phyloP scores from a whole-genome alignment of 2,113 vertebrate species.

The Etheostoma spectabile region DNA sequence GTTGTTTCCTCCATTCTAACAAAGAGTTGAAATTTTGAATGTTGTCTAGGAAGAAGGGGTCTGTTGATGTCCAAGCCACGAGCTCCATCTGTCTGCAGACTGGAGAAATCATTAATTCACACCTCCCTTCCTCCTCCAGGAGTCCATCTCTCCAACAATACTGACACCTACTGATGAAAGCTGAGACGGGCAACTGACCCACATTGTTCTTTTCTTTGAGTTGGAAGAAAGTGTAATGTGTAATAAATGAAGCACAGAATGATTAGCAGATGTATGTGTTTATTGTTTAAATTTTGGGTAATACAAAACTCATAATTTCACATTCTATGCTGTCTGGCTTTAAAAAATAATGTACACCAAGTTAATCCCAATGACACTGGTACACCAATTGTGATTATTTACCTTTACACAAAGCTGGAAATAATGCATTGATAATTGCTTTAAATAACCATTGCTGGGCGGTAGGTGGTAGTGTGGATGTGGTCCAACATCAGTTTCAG shows the following conservation, averaged over 20 bases:
- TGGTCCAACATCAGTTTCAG: no score
- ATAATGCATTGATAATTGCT: no score
- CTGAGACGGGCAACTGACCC: not conserved
- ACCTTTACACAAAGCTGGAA: no score
- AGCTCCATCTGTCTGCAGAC: constrained; percentile 73
- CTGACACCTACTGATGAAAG: constrained; percentile 64
- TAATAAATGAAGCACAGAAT: not conserved
- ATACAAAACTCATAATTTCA: not conserved
- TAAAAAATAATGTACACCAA: not conserved
- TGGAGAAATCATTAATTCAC: constrained; percentile 26
- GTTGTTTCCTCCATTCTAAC: constrained; percentile 35
- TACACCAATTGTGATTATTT: not conserved
- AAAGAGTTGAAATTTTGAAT: constrained; percentile 19
- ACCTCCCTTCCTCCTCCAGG: not conserved
- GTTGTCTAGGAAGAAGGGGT: not conserved
- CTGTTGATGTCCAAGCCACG: constrained; percentile 21
- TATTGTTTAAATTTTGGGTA: not conserved
- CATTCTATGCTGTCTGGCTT: not conserved
- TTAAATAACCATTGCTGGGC: no score
- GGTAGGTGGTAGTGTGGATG: no score
- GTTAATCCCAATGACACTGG: not conserved
- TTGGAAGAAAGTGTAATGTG: not conserved
- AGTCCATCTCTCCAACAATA: constrained; percentile 45
- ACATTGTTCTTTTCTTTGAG: constrained; percentile 3
- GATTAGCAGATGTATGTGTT: not conserved